phyloP scores from a whole-genome alignment of 2,888 invertebrate genomes.

The Leptogaster cylindrica region DNA sequence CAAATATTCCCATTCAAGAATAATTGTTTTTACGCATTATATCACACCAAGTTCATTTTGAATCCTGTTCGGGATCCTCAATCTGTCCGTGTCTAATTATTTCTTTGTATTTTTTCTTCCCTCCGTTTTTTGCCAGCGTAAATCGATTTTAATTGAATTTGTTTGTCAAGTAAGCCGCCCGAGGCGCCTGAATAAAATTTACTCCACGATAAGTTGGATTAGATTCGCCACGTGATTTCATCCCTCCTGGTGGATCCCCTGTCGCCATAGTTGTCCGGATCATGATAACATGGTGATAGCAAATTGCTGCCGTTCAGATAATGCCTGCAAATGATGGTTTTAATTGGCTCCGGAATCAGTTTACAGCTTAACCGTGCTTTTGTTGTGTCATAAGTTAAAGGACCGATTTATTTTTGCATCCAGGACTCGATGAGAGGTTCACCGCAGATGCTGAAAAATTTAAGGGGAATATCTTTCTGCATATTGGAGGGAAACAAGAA shows the following conservation, averaged over 20 bases:
- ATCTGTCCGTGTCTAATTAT: background rate
- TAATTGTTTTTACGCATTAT: constrained; percentile 19
- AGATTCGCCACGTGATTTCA: constrained; percentile 17
- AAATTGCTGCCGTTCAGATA: constrained; percentile 12
- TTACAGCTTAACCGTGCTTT: background rate
- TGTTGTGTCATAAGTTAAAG: background rate
- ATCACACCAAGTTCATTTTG: no score
- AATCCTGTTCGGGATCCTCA: background rate
- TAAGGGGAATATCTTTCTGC: no score
- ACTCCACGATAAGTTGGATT: background rate
- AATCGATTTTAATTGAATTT: constrained; percentile 40
- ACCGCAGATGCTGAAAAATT: no score
- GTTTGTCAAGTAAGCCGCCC: constrained; percentile 15
- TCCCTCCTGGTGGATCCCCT: background rate
- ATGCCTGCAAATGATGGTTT: constrained; percentile 9
- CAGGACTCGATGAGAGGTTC: no score
- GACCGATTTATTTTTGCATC: background rate
- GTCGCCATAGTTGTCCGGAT: background rate
- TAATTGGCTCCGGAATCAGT: constrained; percentile 27
- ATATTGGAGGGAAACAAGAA: no score
- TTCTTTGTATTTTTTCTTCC: background rate
- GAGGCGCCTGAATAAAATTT: constrained; percentile 20
- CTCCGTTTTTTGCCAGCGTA: constrained; percentile 15
- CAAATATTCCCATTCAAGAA: constrained; percentile 12
- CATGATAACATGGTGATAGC: background rate